Conservation (phyloP, 2,113 vertebrate species). For the Semnornis frantzii region DNA sequence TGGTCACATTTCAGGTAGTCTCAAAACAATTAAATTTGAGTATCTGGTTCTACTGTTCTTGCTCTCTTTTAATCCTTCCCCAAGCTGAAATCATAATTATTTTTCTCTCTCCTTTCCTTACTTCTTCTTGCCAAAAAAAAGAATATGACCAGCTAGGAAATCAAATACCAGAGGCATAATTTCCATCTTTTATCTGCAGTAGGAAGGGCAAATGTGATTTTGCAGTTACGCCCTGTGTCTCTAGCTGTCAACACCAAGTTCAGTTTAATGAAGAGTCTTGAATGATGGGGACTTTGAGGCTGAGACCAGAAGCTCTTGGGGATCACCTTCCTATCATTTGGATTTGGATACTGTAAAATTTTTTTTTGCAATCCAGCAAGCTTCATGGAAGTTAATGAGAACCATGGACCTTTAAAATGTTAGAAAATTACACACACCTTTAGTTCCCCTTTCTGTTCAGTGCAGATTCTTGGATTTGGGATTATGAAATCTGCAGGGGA, state of each 20-base stretch:
- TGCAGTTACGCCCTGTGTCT: neutral
- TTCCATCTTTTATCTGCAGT: neutral
- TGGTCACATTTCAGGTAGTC: rapidly evolving
- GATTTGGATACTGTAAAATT: neutral
- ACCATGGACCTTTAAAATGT: neutral
- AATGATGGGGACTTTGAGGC: neutral
- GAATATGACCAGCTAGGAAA: neutral
- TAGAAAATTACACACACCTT: neutral
- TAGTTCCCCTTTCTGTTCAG: neutral
- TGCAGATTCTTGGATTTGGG: neutral
- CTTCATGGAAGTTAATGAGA: neutral
- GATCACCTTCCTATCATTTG: neutral
- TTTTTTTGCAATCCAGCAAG: neutral
- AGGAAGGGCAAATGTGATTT: neutral
- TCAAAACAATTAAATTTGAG: neutral
- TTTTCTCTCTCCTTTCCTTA: neutral
- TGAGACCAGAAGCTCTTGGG: neutral
- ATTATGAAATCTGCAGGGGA: neutral
- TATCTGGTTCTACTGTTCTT: neutral
- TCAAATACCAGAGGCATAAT: neutral
- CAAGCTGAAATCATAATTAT: neutral
- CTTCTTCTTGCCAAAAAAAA: neutral
- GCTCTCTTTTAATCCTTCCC: neutral
- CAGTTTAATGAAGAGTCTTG: neutral
- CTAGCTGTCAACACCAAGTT: neutral